A percentile compares a stretch with the other conserved stretches of the same genome.
Evolutionary conservation across 2,113 vertebrate genomes (phyloP).

Genomic region (Xenotilapia longispinis): DNA sequence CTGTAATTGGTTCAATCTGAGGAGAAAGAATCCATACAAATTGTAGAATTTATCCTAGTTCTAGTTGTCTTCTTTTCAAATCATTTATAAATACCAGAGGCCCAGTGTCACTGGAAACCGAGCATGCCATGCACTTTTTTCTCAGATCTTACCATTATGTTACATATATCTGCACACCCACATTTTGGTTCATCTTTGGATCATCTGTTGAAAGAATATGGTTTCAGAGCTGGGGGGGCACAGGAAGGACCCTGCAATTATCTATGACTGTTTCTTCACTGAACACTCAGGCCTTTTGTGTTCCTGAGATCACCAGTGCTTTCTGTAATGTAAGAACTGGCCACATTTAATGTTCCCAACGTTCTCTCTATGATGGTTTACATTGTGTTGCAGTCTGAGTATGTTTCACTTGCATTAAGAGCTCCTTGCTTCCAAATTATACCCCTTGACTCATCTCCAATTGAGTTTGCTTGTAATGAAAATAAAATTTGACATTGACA

Average conservation of each 20-base stretch:
- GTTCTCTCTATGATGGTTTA: neutral
- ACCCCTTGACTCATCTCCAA: neutral
- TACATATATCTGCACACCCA: neutral
- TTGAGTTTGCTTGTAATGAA: neutral
- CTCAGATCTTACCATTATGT: neutral
- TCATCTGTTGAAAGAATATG: neutral
- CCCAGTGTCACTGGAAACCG: neutral
- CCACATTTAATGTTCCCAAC: neutral
- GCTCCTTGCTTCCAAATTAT: neutral
- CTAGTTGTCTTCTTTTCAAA: neutral
- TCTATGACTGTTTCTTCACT: neutral
- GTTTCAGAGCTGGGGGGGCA: neutral
- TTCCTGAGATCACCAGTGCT: neutral
- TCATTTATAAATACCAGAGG: neutral
- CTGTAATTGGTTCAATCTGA: neutral
- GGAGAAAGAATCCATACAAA: neutral
- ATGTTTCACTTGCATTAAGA: neutral
- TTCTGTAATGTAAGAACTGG: neutral
- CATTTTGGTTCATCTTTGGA: neutral
- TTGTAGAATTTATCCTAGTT: neutral
- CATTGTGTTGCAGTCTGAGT: neutral
- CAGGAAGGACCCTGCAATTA: neutral
- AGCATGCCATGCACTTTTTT: neutral
- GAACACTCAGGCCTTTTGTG: neutral
- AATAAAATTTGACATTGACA: neutral